phyloP scores from a whole-genome alignment of 2,113 vertebrate species.

The Gadus macrocephalus region DNA sequence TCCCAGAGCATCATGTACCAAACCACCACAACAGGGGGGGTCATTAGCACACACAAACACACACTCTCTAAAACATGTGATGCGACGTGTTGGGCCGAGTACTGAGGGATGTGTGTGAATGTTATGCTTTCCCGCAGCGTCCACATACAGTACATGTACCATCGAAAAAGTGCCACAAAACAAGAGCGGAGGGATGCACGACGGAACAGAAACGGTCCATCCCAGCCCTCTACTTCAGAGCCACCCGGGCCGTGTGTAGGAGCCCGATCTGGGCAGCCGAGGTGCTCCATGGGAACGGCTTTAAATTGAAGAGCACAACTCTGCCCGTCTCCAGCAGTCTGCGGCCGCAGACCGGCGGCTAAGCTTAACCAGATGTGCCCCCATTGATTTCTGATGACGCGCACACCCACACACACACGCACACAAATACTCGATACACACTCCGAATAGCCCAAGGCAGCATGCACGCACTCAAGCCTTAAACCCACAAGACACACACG shows the following conservation, averaged over 20 bases:
- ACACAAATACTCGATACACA: conserved; percentile 45
- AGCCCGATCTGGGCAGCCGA: conserved; percentile 22
- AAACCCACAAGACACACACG: conserved; percentile 46
- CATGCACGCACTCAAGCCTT: not conserved
- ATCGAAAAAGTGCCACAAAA: too few species aligned
- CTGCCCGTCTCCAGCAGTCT: conserved; percentile 62
- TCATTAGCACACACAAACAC: conserved; percentile 6
- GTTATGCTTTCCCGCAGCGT: too few species aligned
- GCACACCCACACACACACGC: conserved; percentile 18
- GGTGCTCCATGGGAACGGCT: conserved; percentile 59
- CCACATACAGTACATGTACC: too few species aligned
- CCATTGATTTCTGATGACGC: conserved; percentile 55
- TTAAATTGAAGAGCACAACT: conserved; percentile 65
- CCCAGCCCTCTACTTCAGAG: not conserved
- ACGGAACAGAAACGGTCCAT: too few species aligned
- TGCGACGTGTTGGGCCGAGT: too few species aligned
- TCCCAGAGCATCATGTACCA: conserved; percentile 19
- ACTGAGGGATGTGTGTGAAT: too few species aligned
- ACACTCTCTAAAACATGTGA: not conserved
- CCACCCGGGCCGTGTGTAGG: not conserved
- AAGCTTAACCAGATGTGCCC: conserved; percentile 71
- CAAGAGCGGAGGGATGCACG: not conserved
- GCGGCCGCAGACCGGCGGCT: conserved; percentile 57
- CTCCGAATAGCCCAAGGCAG: conserved; percentile 34
- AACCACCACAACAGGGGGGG: not conserved